Evolutionary conservation across 2,797 vertebrate genomes (phyloP).

Genomic region (Malacoraja senta): DNA sequence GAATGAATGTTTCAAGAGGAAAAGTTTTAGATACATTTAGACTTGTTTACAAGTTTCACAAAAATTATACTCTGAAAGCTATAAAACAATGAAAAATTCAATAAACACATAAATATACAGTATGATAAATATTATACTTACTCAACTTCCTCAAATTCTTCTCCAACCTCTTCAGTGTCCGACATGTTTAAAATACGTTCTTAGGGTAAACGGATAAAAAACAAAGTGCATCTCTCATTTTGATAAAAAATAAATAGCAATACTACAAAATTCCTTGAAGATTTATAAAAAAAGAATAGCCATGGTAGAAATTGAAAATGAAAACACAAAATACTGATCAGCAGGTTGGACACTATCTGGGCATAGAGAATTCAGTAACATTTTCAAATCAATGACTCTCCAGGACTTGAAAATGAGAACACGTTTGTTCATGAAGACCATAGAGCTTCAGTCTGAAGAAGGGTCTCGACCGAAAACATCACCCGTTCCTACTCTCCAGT

Average conservation of each 20-base stretch:
- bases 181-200: conserved; percentile 67
- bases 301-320: too few species aligned
- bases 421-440: too few species aligned
- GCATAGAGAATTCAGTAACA: too few species aligned
- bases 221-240: not conserved
- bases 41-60: not conserved
- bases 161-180: conserved; percentile 70
- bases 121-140: conserved; percentile 56
- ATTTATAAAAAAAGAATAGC: too few species aligned
- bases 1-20: not conserved
- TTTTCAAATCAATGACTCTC: too few species aligned
- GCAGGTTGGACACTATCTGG: too few species aligned
- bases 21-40: not conserved
- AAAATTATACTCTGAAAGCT: not conserved
- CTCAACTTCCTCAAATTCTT: conserved; percentile 65
- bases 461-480: too few species aligned
- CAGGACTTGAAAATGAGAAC: too few species aligned
- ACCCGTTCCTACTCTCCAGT: too few species aligned
- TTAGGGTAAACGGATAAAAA: conserved; percentile 38
- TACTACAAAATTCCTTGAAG: not conserved
- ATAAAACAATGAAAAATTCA: conserved; percentile 37
- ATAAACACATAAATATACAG: conserved; percentile 37
- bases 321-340: too few species aligned
- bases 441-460: too few species aligned
- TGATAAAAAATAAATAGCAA: not conserved